A percentile compares a stretch with the other conserved stretches of the same genome.
Evolutionary conservation across 2,797 vertebrate genomes (phyloP).

Genomic region (Pseudotriccus pelzelni): DNA sequence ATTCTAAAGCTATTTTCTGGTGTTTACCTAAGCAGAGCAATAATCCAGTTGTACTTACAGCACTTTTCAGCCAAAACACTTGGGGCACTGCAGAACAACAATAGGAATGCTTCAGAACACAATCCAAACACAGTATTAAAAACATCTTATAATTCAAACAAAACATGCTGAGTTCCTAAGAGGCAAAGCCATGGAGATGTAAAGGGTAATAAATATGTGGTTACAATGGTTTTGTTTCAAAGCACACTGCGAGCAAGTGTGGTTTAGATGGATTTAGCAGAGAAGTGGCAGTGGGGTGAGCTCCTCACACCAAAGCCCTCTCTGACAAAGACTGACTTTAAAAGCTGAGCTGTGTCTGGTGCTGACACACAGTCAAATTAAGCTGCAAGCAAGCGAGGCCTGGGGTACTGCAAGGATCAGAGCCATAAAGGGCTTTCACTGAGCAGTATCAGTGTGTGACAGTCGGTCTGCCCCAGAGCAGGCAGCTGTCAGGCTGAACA

Average conservation of each 20-base stretch:
- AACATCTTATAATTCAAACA: not conserved
- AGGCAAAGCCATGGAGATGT: not conserved
- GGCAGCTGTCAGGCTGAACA: rapidly evolving
- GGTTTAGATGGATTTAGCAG: not conserved
- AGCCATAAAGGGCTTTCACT: not conserved
- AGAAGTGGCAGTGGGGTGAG: not conserved
- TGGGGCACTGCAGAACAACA: constrained; percentile 59
- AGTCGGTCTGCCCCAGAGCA: not conserved
- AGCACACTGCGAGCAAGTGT: not conserved
- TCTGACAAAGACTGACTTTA: not conserved
- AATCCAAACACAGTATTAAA: constrained; percentile 7
- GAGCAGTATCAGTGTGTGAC: not conserved
- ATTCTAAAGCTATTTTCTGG: not conserved
- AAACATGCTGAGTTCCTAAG: not conserved
- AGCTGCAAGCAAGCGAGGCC: not conserved
- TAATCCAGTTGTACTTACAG: not conserved
- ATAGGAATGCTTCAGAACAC: not conserved
- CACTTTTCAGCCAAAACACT: constrained; percentile 46
- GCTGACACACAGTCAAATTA: not conserved
- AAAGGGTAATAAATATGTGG: not conserved
- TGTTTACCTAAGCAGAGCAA: not conserved
- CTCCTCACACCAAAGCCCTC: not conserved
- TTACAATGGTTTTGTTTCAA: not conserved
- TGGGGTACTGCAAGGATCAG: not conserved
- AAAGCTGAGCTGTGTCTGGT: not conserved